Conservation (phyloP, 2,797 vertebrate genomes). For the Hozukius guyotensis region DNA sequence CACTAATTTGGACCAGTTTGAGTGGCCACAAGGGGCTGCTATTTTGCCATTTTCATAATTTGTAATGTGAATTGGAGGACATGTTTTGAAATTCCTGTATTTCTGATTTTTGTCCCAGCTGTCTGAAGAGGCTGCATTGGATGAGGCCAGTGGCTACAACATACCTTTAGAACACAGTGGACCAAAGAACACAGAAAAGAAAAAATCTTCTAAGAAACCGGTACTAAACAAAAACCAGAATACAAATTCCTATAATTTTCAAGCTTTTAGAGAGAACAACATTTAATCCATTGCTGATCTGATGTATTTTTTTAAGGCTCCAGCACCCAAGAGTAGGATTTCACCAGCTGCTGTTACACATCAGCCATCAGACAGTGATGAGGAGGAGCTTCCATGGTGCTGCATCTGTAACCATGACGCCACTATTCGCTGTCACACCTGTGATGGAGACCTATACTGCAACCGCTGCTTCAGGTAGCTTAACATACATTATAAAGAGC, state of each 20-base stretch:
- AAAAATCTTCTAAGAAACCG: constrained; percentile 58
- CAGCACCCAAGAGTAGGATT: constrained; percentile 46
- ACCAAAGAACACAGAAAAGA: constrained; percentile 76
- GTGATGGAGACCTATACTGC: constrained; percentile 94
- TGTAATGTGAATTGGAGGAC: background rate
- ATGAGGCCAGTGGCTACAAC: constrained; percentile 95
- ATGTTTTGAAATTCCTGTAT: constrained; percentile 2
- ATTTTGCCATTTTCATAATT: constrained; percentile 45
- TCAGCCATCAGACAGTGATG: constrained; percentile 82
- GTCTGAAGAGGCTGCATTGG: constrained; percentile 91
- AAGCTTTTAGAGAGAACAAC: background rate
- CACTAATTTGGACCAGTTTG: background rate
- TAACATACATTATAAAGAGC: background rate
- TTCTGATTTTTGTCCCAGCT: constrained; percentile 80
- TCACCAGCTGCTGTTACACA: constrained; percentile 41
- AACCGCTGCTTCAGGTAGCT: constrained; percentile 92
- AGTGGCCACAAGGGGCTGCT: constrained; percentile 70
- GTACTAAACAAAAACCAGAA: constrained; percentile 48
- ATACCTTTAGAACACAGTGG: constrained; percentile 85
- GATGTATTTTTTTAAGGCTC: constrained; percentile 30
- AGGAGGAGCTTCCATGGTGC: constrained; percentile 97
- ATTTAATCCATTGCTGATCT: background rate
- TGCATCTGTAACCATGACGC: constrained; percentile 96
- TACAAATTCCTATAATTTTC: background rate
- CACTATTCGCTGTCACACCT: constrained; percentile 89